These are phyloP conservation scores for Calameuta filiformis DNA, from an alignment of 2,888 invertebrate genomes.

Conservation along the genomic window DNA sequence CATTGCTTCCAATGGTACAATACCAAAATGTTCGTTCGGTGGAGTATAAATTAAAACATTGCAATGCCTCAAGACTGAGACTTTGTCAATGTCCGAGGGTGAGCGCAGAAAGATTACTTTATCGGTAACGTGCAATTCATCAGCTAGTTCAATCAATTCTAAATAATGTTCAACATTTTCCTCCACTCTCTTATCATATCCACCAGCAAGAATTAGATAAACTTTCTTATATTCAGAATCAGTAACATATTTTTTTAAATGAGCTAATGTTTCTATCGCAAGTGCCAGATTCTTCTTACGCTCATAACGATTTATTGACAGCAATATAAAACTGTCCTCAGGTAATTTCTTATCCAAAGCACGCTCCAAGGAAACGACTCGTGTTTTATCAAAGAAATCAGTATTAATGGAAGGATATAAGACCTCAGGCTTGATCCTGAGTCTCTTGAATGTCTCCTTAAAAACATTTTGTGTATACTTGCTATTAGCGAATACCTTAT, in stretches of 20 bases:
- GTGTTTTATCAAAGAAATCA: conserved; percentile 73
- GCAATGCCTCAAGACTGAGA: conserved; percentile 80
- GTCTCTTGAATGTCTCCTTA: conserved; percentile 82
- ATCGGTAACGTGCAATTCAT: conserved; percentile 74
- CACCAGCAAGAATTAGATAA: conserved; percentile 94
- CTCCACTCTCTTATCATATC: conserved; percentile 88
- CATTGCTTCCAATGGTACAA: conserved; percentile 99
- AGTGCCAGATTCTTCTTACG: conserved; percentile 94
- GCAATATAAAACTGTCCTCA: conserved; percentile 72
- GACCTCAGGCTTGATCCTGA: conserved; percentile 79
- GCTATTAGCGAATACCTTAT: conserved; percentile 94
- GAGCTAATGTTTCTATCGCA: conserved; percentile 84
- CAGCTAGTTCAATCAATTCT: conserved; percentile 77
- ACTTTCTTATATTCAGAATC: conserved; percentile 73
- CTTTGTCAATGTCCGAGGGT: conserved; percentile 86
- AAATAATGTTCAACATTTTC: conserved; percentile 90
- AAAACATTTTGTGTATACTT: conserved; percentile 94
- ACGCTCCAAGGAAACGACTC: conserved; percentile 65
- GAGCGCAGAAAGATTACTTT: conserved; percentile 89
- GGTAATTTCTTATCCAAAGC: conserved; percentile 67
- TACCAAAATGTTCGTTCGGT: conserved; percentile 97
- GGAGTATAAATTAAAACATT: conserved; percentile 94
- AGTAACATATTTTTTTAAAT: conserved; percentile 70
- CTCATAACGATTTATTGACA: conserved; percentile 98
- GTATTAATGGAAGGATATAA: conserved; percentile 96